A percentile compares a stretch with the other conserved stretches of the same genome.
These are phyloP conservation scores for Scaptomyza tumidula DNA, from an alignment of 2,888 invertebrate genomes.

Conservation along the genomic window DNA sequence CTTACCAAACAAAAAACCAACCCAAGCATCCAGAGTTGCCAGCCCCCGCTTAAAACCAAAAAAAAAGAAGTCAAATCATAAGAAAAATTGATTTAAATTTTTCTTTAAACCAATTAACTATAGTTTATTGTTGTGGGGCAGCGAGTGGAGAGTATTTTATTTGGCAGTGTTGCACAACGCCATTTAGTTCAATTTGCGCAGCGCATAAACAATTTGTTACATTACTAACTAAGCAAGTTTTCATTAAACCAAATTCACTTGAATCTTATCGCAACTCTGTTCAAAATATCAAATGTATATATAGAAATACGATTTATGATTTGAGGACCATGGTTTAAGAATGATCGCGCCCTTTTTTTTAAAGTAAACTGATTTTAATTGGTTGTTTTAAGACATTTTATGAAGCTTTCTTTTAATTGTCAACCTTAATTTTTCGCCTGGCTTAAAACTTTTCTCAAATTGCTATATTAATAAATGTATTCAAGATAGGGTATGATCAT, in stretches of 20 bases:
- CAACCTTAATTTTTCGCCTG: too few species aligned
- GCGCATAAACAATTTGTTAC: background rate
- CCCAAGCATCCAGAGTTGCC: constrained; percentile 21
- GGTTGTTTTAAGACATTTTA: too few species aligned
- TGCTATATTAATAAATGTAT: too few species aligned
- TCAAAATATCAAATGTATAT: too few species aligned
- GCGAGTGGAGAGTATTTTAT: background rate
- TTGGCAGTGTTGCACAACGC: constrained; percentile 28
- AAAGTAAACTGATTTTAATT: background rate
- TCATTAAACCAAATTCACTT: too few species aligned
- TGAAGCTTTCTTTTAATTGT: too few species aligned
- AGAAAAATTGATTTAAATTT: background rate
- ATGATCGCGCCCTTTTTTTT: too few species aligned
- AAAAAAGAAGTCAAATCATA: background rate
- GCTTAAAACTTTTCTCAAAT: too few species aligned
- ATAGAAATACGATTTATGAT: too few species aligned
- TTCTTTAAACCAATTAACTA: constrained; percentile 4
- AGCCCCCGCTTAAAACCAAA: background rate
- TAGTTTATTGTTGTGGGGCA: background rate
- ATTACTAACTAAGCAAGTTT: too few species aligned
- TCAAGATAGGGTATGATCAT: background rate
- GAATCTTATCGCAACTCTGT: too few species aligned
- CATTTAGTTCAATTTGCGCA: background rate
- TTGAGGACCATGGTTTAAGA: too few species aligned
- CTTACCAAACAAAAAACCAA: constrained; percentile 3